Conservation (phyloP, 2,888 invertebrate genomes). For the Unio delphinus region DNA sequence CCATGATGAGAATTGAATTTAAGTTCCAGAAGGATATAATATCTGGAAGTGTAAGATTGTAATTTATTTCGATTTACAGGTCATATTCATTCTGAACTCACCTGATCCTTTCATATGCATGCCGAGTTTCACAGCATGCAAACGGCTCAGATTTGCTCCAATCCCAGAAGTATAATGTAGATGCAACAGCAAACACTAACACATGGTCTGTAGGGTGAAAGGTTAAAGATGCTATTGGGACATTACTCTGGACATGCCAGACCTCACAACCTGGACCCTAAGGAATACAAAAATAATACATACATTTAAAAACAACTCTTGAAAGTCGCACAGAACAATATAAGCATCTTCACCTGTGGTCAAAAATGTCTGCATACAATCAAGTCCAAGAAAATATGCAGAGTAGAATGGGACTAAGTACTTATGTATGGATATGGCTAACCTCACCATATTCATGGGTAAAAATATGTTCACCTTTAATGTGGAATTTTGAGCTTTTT, state of each 20-base stretch:
- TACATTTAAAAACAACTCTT: not conserved
- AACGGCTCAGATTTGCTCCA: constrained; percentile 85
- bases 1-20: too few species aligned
- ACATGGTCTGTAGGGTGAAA: constrained; percentile 88
- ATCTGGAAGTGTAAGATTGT: too few species aligned
- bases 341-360: too few species aligned
- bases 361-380: too few species aligned
- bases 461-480: too few species aligned
- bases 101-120: constrained; percentile 86
- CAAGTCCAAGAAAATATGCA: too few species aligned
- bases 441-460: too few species aligned
- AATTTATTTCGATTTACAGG: not conserved
- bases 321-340: too few species aligned
- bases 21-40: too few species aligned
- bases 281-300: constrained; percentile 30
- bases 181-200: constrained; percentile 87
- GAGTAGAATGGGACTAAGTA: too few species aligned
- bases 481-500: too few species aligned
- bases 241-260: constrained; percentile 81
- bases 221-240: constrained; percentile 87
- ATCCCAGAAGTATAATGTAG: constrained; percentile 91
- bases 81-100: constrained; percentile 66
- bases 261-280: constrained; percentile 87
- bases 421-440: too few species aligned
- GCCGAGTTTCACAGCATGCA: constrained; percentile 82